Conservation (phyloP, 1,140 invertebrate genomes). For the Drosophila nigrodunni region DNA sequence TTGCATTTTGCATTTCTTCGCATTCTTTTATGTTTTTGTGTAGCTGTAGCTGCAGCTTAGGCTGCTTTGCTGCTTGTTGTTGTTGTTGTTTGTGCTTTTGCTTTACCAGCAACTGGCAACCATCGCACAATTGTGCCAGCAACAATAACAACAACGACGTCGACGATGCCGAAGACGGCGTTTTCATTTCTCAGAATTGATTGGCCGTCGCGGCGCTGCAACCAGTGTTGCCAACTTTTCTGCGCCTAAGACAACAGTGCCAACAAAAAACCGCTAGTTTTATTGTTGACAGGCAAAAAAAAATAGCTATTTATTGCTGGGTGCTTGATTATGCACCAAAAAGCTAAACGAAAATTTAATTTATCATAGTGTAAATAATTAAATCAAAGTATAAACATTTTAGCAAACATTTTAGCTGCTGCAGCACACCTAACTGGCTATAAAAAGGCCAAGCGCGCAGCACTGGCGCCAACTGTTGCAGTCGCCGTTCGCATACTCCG, state of each 20-base stretch:
- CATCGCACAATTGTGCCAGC: conserved; percentile 73
- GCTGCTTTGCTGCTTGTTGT: neutral
- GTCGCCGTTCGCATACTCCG: conserved; percentile 44
- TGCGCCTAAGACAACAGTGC: too few species aligned
- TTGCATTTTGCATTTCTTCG: conserved; percentile 82
- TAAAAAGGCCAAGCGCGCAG: too few species aligned
- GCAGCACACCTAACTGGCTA: too few species aligned
- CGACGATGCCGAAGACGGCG: conserved; percentile 69
- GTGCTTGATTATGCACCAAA: too few species aligned
- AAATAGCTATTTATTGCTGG: too few species aligned
- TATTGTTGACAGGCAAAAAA: too few species aligned
- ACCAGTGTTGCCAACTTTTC: too few species aligned
- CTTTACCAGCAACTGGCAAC: conserved; percentile 42
- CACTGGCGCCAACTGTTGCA: conserved; percentile 39
- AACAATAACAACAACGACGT: conserved; percentile 60
- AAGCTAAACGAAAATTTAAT: too few species aligned
- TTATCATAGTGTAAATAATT: too few species aligned
- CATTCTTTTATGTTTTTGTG: conserved; percentile 78
- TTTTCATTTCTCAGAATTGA: conserved; percentile 83
- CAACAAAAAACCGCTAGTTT: too few species aligned
- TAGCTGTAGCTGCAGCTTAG: conserved; percentile 36
- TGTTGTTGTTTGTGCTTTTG: conserved; percentile 29
- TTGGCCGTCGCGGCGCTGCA: conserved; percentile 67
- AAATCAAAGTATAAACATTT: too few species aligned
- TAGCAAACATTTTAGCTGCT: too few species aligned